These are phyloP conservation scores for Drosophila subquinaria DNA, from an alignment of 2,888 invertebrate genomes.

Conservation along the genomic window DNA sequence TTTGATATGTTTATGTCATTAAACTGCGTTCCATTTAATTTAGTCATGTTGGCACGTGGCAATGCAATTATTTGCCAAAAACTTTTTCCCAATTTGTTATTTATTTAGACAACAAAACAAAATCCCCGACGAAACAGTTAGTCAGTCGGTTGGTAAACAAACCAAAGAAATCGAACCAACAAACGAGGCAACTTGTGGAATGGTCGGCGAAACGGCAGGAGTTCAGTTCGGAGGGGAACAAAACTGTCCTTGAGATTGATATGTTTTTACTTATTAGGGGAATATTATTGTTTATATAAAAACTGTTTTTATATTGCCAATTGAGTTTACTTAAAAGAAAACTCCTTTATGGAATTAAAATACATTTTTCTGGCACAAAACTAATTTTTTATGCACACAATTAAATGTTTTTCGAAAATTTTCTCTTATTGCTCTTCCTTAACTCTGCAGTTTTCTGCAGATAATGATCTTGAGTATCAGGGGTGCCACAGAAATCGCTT, in stretches of 20 bases:
- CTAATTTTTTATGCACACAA: no score
- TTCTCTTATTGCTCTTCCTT: no score
- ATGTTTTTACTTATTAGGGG: not conserved
- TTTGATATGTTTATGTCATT: constrained; percentile 2
- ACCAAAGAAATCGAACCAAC: constrained; percentile 68
- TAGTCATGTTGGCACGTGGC: constrained; percentile 28
- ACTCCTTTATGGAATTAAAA: no score
- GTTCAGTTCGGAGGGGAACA: not conserved
- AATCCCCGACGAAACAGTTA: constrained; percentile 1
- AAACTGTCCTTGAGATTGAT: constrained; percentile 17
- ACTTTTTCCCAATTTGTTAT: constrained; percentile 59
- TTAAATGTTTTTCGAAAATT: no score
- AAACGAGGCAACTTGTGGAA: constrained; percentile 42
- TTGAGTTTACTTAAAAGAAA: no score
- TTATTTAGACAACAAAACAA: constrained; percentile 33
- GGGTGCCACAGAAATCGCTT: no score
- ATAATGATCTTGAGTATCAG: no score
- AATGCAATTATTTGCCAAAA: constrained; percentile 30
- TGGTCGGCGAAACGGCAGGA: not conserved
- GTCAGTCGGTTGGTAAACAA: constrained; percentile 41
- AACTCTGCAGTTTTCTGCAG: no score
- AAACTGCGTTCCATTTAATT: constrained; percentile 21
- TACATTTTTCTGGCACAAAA: no score
- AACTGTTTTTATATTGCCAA: no score
- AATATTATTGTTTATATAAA: no score